Percentiles rank a stretch among this genome's conserved stretches.
phyloP scores from a whole-genome alignment of 2,113 vertebrate genomes.

The Noturus placidus region DNA sequence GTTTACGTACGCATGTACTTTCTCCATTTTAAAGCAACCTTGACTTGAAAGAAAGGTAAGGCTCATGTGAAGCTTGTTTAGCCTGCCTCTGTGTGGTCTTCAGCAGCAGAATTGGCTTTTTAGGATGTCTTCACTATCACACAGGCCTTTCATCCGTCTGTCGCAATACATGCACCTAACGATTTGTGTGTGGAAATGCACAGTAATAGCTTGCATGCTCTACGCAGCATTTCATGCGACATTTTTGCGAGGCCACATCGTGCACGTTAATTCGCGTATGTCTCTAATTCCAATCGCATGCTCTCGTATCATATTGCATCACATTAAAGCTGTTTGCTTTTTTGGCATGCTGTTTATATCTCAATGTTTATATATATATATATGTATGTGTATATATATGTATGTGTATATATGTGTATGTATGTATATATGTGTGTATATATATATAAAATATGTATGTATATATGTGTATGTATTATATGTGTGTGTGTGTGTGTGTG shows the following conservation, averaged over 20 bases:
- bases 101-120: background rate
- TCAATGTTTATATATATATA: background rate
- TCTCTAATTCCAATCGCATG: background rate
- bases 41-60: constrained; percentile 85
- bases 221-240: background rate
- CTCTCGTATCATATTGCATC: background rate
- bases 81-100: background rate
- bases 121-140: background rate
- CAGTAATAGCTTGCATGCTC: background rate
- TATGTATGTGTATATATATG: no score
- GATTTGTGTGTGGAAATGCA: background rate
- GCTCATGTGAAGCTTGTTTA: constrained; percentile 38
- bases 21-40: constrained; percentile 76
- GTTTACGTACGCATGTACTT: constrained; percentile 59
- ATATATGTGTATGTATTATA: no score
- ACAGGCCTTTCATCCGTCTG: background rate
- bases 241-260: background rate
- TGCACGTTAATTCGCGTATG: background rate
- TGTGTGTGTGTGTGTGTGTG: background rate
- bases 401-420: background rate
- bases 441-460: no score
- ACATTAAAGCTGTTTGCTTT: background rate
- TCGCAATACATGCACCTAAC: background rate
- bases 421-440: background rate
- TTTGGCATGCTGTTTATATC: background rate